Conservation (phyloP, 2,797 vertebrate genomes). For the Gambelia wislizenii region DNA sequence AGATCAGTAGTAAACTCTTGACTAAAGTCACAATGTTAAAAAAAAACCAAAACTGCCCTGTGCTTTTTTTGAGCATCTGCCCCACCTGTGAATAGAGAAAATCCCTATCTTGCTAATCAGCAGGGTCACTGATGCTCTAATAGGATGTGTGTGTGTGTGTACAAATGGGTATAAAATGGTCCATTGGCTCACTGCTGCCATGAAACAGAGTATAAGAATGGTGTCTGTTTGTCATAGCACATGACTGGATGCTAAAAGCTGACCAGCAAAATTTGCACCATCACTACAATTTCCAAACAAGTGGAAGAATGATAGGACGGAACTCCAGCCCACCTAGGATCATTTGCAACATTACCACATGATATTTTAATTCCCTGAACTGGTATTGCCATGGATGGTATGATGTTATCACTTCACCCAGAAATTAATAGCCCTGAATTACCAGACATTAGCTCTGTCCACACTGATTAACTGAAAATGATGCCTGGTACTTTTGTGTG, state of each 20-base stretch:
- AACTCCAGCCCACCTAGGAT: not conserved
- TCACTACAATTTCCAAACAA: not conserved
- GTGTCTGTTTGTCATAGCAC: not conserved
- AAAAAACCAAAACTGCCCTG: accelerated
- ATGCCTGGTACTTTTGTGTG: not conserved
- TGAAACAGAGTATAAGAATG: too few relatives aligned
- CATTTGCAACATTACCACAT: not conserved
- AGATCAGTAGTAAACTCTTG: not conserved
- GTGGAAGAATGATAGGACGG: not conserved
- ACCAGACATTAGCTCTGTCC: not conserved
- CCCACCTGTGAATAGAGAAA: not conserved
- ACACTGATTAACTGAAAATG: not conserved
- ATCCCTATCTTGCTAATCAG: not conserved
- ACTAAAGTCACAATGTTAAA: too few relatives aligned
- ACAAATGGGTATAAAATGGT: not conserved
- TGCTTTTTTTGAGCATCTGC: not conserved
- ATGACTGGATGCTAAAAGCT: too few relatives aligned
- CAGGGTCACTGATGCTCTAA: not conserved
- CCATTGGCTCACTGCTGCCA: too few relatives aligned
- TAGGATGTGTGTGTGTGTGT: too few relatives aligned
- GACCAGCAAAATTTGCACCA: too few relatives aligned
- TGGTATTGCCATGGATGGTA: too few relatives aligned
- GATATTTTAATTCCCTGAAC: not conserved
- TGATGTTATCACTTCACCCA: not conserved
- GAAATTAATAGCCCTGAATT: not conserved